phyloP scores from a whole-genome alignment of 2,113 vertebrate genomes.

The Thymallus thymallus region DNA sequence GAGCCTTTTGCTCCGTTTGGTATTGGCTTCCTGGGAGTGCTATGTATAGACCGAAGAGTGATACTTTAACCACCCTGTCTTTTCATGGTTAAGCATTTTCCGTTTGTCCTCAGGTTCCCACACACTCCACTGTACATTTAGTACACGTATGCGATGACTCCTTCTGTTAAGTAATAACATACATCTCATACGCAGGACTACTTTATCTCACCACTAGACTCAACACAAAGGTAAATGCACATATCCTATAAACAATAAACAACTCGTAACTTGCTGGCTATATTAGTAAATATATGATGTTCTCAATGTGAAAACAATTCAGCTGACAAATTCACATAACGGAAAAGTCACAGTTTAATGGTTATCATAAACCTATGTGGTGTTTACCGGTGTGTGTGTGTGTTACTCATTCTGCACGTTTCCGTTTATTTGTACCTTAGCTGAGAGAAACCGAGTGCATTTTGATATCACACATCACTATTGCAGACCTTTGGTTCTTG shows the following conservation, averaged over 20 bases:
- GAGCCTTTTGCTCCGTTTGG: constrained; percentile 60
- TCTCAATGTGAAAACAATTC: neutral
- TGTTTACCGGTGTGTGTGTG: neutral
- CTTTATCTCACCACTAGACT: no score
- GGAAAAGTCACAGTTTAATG: neutral
- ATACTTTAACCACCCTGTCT: constrained; percentile 37
- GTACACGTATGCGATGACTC: constrained; percentile 34
- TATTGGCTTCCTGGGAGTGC: constrained; percentile 14
- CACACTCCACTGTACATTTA: constrained; percentile 58
- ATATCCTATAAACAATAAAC: neutral
- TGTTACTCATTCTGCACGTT: neutral
- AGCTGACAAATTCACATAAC: neutral
- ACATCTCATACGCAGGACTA: no score
- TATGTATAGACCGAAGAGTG: constrained; percentile 35
- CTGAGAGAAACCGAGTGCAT: no score
- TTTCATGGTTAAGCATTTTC: constrained; percentile 41
- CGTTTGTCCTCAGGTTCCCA: constrained; percentile 55
- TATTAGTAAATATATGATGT: no score
- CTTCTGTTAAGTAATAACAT: no score
- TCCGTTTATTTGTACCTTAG: no score
- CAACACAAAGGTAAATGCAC: no score
- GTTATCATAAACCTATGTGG: neutral
- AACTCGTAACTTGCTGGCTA: neutral
- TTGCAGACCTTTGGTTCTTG: no score
- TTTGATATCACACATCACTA: no score